A percentile compares a stretch with the other conserved stretches of the same genome.
phyloP scores from a whole-genome alignment of 2,113 vertebrate genomes.

The Pterocles burchelli region DNA sequence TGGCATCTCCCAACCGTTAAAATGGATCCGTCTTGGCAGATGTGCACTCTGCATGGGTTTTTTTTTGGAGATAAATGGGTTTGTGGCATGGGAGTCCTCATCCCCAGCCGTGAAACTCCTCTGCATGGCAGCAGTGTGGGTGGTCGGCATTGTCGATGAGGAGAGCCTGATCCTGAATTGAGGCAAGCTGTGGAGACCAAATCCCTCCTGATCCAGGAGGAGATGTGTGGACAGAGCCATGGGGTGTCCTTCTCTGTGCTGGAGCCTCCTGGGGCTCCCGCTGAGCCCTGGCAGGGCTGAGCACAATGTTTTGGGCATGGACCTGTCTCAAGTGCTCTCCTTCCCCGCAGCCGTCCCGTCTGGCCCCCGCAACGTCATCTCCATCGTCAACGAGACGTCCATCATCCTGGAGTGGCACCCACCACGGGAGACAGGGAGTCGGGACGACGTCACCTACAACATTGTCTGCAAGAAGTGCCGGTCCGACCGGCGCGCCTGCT shows the following conservation, averaged over 20 bases:
- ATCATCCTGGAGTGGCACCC: slow-evolving; percentile 97
- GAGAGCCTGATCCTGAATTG: not conserved
- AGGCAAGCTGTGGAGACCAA: not conserved
- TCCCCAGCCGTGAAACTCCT: not conserved
- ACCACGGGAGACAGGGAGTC: slow-evolving; percentile 89
- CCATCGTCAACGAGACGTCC: slow-evolving; percentile 95
- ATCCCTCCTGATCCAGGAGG: not conserved
- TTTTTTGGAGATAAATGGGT: not conserved
- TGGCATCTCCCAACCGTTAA: not conserved
- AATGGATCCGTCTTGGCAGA: not conserved
- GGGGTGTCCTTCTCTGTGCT: not conserved
- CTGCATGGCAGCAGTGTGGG: not conserved
- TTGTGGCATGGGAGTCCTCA: not conserved
- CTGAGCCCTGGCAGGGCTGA: not conserved
- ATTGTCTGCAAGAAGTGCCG: slow-evolving; percentile 96
- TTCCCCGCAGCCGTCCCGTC: slow-evolving; percentile 87
- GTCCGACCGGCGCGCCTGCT: slow-evolving; percentile 88
- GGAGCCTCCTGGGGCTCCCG: fast-evolving
- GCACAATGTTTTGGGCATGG: not conserved
- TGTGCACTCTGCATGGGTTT: fast-evolving
- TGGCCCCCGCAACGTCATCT: slow-evolving; percentile 94
- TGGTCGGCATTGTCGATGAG: fast-evolving
- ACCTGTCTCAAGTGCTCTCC: not conserved
- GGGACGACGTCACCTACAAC: slow-evolving; percentile 94
- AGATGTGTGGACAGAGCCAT: not conserved